phyloP scores from a whole-genome alignment of 2,113 vertebrate genomes.

The Strix aluco region DNA sequence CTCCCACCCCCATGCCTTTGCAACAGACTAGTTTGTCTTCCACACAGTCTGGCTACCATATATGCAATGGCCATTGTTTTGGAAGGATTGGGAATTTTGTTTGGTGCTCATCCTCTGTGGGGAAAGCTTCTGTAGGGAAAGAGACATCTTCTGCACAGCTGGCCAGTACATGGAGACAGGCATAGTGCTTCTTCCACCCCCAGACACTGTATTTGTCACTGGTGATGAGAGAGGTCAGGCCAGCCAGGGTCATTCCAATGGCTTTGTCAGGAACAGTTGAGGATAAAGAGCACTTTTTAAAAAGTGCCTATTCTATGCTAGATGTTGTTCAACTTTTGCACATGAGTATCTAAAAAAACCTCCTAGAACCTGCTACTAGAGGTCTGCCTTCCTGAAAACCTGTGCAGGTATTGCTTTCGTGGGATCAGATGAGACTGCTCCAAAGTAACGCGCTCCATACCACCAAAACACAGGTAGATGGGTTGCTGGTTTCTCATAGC shows the following conservation, averaged over 20 bases:
- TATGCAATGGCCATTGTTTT: background rate
- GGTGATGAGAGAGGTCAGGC: background rate
- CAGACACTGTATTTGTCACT: background rate
- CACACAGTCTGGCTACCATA: background rate
- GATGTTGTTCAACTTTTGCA: background rate
- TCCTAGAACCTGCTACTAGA: background rate
- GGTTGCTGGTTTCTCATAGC: background rate
- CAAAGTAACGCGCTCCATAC: background rate
- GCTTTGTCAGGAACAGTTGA: background rate
- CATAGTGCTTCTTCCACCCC: background rate
- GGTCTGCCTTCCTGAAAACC: background rate
- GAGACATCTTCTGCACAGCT: background rate
- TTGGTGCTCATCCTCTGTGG: background rate
- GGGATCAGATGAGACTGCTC: background rate
- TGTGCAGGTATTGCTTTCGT: background rate
- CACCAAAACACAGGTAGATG: background rate
- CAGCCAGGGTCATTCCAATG: accelerated
- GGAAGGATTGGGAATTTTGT: background rate
- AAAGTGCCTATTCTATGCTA: background rate
- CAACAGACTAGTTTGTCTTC: background rate
- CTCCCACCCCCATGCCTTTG: accelerated
- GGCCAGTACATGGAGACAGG: background rate
- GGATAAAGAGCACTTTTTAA: background rate
- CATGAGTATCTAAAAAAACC: background rate
- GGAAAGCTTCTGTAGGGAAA: background rate